Evolutionary conservation across 35 echinoderm and acorn worm genomes (phyloP), one percentile per base, ranked within the genome.

Genomic region (Strongylocentrotus purpuratus): DNA sequence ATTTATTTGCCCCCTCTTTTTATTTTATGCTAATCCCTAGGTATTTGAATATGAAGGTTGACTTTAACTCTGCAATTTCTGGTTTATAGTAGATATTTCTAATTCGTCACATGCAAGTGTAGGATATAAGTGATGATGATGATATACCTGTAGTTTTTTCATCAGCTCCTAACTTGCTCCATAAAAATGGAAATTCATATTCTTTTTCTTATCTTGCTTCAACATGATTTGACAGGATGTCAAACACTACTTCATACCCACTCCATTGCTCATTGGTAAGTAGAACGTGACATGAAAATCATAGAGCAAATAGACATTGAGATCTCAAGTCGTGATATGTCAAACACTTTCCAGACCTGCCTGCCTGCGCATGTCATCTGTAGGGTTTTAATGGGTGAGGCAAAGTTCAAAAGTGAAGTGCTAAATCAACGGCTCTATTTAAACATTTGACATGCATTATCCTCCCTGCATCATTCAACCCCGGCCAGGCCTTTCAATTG

Each of bases 331-430:
- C 25, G 20, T n/a, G 65, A 78, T 78, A 78, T n/a, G 65, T 78
- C 65, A 78, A 78, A 78, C 65, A 78, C 65, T 78, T 78, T 78
- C 65, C 65, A 22, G 25, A 78, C 20, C 65, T 5, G 3, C 35
- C 35, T 41, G 35, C 35, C 35, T 41, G 65, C 4, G 28, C 65
- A 78, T 78, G 65, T 78, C 65, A 78, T 78, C 65, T 78, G 65
- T 78, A 28, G 25, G 28, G 65, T n/a, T 78, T 78, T 78, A 78
- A 78, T 78, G 65, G 65, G 65, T 78, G 65, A 78, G 65, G 28
- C 65, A 78, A 78, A 78, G 65, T 78, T 78, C 65, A 78, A n/a
- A 78, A 78, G 65, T 78, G 65, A 78, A 78, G 65, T 78, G 65
- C 25, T 78, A 78, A 78, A 78, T 78, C 65, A 78, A 78, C 65